Evolutionary conservation across 2,113 vertebrate species (phyloP).

Genomic region (Megatriorchis doriae): DNA sequence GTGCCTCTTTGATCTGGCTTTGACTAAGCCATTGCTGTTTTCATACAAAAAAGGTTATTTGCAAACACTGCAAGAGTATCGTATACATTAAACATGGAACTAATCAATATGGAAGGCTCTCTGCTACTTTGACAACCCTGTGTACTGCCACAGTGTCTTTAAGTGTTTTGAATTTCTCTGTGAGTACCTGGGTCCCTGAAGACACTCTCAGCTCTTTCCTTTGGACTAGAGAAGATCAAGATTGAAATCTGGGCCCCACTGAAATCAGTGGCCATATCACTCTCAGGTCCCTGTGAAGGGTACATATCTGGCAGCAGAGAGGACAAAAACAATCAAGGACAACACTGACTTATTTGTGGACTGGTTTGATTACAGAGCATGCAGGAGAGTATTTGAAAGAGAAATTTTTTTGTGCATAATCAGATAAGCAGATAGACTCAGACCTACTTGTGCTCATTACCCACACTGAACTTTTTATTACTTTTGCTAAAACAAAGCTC

Average conservation of each 20-base stretch:
- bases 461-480: not conserved
- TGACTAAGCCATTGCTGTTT: constrained; percentile 76
- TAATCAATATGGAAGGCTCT: constrained; percentile 74
- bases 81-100: constrained; percentile 77
- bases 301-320: not conserved
- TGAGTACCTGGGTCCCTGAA: constrained; percentile 6
- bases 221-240: not conserved
- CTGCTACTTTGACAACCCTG: constrained; percentile 62
- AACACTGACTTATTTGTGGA: constrained; percentile 31
- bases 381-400: constrained; percentile 26
- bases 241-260: not conserved
- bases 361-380: constrained; percentile 25
- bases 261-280: not conserved
- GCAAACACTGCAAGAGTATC: constrained; percentile 72
- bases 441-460: not conserved
- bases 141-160: not conserved
- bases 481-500: not conserved
- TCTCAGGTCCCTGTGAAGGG: not conserved
- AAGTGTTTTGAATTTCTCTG: constrained; percentile 32
- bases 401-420: constrained; percentile 37
- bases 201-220: not conserved
- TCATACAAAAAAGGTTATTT: constrained; percentile 78
- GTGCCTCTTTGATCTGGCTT: constrained; percentile 76
- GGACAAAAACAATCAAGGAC: constrained; percentile 46
- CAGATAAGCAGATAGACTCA: not conserved